phyloP scores from a whole-genome alignment of 2,888 invertebrate genomes.

The Pristionchus japonicus region DNA sequence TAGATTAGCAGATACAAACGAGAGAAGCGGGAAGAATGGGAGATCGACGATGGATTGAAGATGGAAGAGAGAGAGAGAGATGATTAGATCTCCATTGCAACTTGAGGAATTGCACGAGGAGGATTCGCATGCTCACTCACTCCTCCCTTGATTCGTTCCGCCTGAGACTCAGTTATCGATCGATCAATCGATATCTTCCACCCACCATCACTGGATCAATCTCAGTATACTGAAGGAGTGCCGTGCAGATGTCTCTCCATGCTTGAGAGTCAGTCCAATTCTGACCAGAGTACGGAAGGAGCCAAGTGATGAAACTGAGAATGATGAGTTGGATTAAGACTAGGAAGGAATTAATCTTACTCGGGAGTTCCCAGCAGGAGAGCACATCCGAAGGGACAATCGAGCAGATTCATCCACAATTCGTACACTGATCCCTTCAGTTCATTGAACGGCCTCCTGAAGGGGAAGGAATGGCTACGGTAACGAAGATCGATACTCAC shows the following conservation, averaged over 20 bases:
- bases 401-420: conserved; percentile 41
- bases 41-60: not conserved
- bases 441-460: conserved; percentile 49
- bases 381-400: not conserved
- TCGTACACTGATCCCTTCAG: conserved; percentile 30
- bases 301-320: conserved; percentile 39
- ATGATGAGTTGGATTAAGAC: not conserved
- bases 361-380: conserved; percentile 43
- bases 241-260: conserved; percentile 38
- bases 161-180: not conserved
- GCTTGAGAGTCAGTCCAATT: conserved; percentile 42
- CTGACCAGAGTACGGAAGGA: conserved; percentile 35
- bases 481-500: conserved; percentile 37
- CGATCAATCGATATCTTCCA: not conserved
- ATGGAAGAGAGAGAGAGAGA: not conserved
- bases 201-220: conserved; percentile 37
- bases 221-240: not conserved
- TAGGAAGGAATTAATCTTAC: not conserved
- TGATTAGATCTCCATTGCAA: conserved; percentile 28
- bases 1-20: not conserved
- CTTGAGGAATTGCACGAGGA: conserved; percentile 27
- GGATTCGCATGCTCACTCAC: not conserved
- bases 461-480: conserved; percentile 48
- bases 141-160: conserved; percentile 7
- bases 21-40: not conserved